Base-by-base conservation (phyloP, 2,888 invertebrate species). In the Auanema freiburgensis region DNA sequence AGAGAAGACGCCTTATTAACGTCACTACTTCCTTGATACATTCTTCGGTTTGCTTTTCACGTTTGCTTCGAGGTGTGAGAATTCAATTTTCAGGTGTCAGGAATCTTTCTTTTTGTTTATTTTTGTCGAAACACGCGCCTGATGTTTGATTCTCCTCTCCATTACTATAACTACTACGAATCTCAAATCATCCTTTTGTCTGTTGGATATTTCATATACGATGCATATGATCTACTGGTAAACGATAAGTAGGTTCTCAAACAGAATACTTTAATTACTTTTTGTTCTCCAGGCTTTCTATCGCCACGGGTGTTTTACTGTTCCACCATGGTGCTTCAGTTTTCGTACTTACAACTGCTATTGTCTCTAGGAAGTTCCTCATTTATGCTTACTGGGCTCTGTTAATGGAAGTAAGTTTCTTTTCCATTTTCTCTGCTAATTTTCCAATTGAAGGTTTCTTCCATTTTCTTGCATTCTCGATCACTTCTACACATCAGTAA, bases 331-430 rank as follows among this genome's bases (percentile, higher is more conserved):
- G 61, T 41, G 74, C 66, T 41, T 68, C 74, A 12, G 66, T 71
- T 33, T 68, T 67, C 51, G 71, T 74, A 42, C 57, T 74, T 24
- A 65, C 69, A 1, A 66, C 67, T 11, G 69, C 71, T 14, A 56
- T 71, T 24, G 64, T 64, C 11, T 74, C 74, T 4, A 60, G 68
- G 50, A 74, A 74, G 42, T 74, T 74, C 64, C 60, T 74, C 8
- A 59, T 74, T 18, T 74, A 69, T 59, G 74, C 74, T 10, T 74
- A 69, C 55, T 74, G 74, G 74, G 74, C 71, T 11, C 60, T 74
- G 58, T 57, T 74, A 2, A 74, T 74, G 74, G 74, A 74, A 56
- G 62, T 58, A 41, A 43, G 10, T 56, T 50, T n/a, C 2, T 21
- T 8, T 18, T 14, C 14, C 25, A 55, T 4, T 41, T 25, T 25